Conservation (phyloP, 2,888 invertebrate species). For the Chironomus riparius region DNA sequence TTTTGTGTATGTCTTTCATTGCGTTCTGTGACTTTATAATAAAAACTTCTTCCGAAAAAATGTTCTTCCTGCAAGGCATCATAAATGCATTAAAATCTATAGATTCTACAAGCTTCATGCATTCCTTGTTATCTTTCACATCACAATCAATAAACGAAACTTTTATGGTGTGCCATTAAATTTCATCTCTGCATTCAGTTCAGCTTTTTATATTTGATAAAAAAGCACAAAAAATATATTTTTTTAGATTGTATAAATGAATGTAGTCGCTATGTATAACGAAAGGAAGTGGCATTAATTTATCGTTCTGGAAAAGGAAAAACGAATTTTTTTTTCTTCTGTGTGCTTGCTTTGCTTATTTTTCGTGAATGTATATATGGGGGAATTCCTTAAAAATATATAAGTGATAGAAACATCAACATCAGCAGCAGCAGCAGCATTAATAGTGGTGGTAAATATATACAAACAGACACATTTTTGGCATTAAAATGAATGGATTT, state of each 20-base stretch:
- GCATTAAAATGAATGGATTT: not conserved
- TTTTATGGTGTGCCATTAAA: not conserved
- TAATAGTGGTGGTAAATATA: too few relatives aligned
- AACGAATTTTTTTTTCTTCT: too few relatives aligned
- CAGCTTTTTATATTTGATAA: not conserved
- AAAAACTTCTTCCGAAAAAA: too few relatives aligned
- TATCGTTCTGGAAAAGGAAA: not conserved
- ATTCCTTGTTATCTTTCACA: not conserved
- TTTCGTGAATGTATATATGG: too few relatives aligned
- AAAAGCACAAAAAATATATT: not conserved
- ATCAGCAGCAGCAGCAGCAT: not conserved
- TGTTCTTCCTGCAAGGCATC: too few relatives aligned
- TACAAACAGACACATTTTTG: not conserved
- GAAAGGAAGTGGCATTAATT: not conserved
- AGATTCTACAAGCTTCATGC: too few relatives aligned
- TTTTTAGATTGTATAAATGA: not conserved
- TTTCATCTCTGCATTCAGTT: not conserved
- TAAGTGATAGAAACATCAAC: not conserved
- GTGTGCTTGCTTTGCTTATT: too few relatives aligned
- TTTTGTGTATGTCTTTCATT: too few relatives aligned
- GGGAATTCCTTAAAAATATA: not conserved
- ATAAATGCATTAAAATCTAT: too few relatives aligned
- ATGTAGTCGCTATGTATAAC: not conserved
- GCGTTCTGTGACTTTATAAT: too few relatives aligned
- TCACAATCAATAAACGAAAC: not conserved